Conservation (phyloP, 2,888 invertebrate genomes). For the Teleiodes luculella region DNA sequence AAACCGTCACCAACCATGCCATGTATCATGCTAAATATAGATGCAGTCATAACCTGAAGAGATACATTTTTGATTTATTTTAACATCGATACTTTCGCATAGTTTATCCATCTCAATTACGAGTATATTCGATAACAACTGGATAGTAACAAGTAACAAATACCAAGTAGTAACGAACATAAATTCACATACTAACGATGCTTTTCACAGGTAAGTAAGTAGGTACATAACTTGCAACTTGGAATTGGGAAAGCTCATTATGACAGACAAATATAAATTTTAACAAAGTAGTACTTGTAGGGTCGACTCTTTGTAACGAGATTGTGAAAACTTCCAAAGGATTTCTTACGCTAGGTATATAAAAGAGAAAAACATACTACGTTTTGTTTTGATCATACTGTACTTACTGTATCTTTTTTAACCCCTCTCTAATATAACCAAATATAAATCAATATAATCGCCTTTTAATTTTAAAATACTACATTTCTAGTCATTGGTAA, state of each 20-base stretch:
- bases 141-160: background rate
- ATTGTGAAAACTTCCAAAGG: background rate
- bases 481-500: no score
- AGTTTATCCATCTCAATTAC: background rate
- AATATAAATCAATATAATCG: no score
- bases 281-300: no score
- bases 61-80: background rate
- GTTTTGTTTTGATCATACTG: no score
- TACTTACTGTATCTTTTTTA: no score
- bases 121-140: background rate
- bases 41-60: background rate
- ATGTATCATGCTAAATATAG: conserved; percentile 5
- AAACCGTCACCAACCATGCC: conserved; percentile 15
- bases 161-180: conserved; percentile 6
- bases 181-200: background rate
- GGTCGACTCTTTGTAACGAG: background rate
- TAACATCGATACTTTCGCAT: background rate
- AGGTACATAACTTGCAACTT: background rate
- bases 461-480: no score
- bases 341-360: no score
- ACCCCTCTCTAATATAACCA: no score
- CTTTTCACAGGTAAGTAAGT: background rate
- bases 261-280: conserved; percentile 6
- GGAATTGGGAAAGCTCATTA: conserved; percentile 5
- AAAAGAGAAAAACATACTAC: no score